Base-by-base conservation (phyloP, 2,113 vertebrate genomes). In the Myxocyprinus asiaticus region DNA sequence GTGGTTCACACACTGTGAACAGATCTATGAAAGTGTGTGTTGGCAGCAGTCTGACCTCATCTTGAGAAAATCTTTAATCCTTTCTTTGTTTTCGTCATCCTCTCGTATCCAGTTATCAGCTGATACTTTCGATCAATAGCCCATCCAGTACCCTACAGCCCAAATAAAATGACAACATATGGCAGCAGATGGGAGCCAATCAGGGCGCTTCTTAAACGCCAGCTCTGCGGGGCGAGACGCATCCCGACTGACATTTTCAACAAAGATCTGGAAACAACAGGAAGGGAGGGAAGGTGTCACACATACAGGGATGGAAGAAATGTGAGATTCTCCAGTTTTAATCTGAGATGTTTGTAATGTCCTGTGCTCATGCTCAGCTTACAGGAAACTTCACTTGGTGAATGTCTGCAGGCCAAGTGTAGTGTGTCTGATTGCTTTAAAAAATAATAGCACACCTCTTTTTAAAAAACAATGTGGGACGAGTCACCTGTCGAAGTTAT, bases 81-180 rank as follows among this genome's bases (percentile, higher is more conserved):
- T 81, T 70, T 78, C 78, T 83, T 83, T 81, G 73, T 81, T 78
- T 78, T 48, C 69, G 59, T 74, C 45, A 69, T 75, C 55, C 58
- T 68, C 22, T 42, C 33, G 67, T 44, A 43, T 43, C 68, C 56
- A 69, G 68, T 74, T 74, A 80, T 82, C 81, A 82, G 45, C 53
- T 64, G 74, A 82, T 68, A 69, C 59, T 44, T 12, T 68, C 61
- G n/a, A 83, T 83, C 78, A 71, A 83, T 78, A 78, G 59, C 69
- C 48, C 17, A 74, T 69, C 81, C 33, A 65, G 17, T 69, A 78
- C 65, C 65, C 43, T 73, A 14, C 76, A 71, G 44, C 51, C 45
- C 70, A 82, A 85, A 77, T 74, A 77, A 55, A 77, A 82, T 82
- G 67, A 79, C 80, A 77, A 71, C 69, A 47, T 67, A 75, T 66